Evolutionary conservation across 2,888 invertebrate species (phyloP), one percentile per base, ranked within the genome.

Genomic region (Drosophila subsilvestris): DNA sequence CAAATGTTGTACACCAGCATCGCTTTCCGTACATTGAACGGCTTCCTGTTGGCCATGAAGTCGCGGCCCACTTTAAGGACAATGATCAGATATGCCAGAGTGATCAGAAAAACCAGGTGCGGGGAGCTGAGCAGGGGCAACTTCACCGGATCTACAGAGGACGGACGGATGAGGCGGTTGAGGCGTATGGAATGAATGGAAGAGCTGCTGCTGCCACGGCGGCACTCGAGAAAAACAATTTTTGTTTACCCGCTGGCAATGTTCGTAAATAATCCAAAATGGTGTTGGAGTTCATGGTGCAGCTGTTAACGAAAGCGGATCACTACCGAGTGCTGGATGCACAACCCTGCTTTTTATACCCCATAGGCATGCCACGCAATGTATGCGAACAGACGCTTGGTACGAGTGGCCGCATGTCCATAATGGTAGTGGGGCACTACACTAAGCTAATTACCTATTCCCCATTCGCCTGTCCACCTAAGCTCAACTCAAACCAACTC

Each of bases 1-100:
- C 95, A 94, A 2, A 95, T 93, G 89, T 98, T 98, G 91, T 98
- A 98, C 1, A 93, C 89, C 17, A 96, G 93, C 85, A 98, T 94
- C 0, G 95, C 87, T 22, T 93, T 93, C 83, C 96, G 95, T 53
- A 98, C 89, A 78, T 96, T 94, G 80, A 95, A 95, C 0, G 96
- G 94, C 67, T 95, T 94, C 55, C 95, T 93, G 56, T 95, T 94
- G 59, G 94, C 93, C 96, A 96, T 96, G 87, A 94, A 94, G 17
- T 94, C 93, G 1, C 95, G 95, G 0, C 96, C 96, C 43, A 95
- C 92, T 79, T 95, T 96, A 12, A 95, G 92, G 47, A 96, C 96
- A 90, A 96, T 95, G 82, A 94, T 93, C n/a, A 96, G 91, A 90
- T 96, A 97, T 0, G 93, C 89, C 0, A 92, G 93, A 18, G 95